Percentiles rank a stretch among this genome's conserved stretches.
Conservation (phyloP, 2,797 vertebrate species). For the Sebastes hubbsi region DNA sequence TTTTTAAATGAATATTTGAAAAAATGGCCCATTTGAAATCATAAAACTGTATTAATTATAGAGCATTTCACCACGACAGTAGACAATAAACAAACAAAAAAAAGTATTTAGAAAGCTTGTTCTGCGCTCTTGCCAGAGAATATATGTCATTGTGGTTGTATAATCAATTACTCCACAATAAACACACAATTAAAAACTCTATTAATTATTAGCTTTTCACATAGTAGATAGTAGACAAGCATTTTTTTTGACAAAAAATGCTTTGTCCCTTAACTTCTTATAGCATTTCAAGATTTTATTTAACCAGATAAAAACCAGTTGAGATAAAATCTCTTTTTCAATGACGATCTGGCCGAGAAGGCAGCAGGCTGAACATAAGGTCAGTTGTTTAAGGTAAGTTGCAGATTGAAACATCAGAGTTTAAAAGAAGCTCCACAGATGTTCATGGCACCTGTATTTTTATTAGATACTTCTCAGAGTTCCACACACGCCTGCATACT, state of each 20-base stretch:
- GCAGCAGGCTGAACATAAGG: too few relatives aligned
- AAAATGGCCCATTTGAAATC: neutral
- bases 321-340: too few relatives aligned
- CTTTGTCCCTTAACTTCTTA: too few relatives aligned
- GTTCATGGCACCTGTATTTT: neutral
- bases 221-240: neutral
- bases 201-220: neutral
- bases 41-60: neutral
- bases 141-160: neutral
- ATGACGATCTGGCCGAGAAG: too few relatives aligned
- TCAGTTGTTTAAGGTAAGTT: neutral
- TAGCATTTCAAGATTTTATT: too few relatives aligned
- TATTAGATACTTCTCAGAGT: neutral
- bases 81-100: neutral
- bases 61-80: neutral
- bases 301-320: too few relatives aligned
- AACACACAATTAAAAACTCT: neutral
- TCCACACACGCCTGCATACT: neutral
- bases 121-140: fast-evolving
- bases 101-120: neutral
- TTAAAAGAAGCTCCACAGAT: neutral
- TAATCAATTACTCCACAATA: neutral
- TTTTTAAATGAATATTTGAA: neutral
- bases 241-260: neutral
- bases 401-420: neutral